These are phyloP conservation scores for Drosophila albomicans DNA, from an alignment of 1,140 invertebrate genomes.

Conservation along the genomic window DNA sequence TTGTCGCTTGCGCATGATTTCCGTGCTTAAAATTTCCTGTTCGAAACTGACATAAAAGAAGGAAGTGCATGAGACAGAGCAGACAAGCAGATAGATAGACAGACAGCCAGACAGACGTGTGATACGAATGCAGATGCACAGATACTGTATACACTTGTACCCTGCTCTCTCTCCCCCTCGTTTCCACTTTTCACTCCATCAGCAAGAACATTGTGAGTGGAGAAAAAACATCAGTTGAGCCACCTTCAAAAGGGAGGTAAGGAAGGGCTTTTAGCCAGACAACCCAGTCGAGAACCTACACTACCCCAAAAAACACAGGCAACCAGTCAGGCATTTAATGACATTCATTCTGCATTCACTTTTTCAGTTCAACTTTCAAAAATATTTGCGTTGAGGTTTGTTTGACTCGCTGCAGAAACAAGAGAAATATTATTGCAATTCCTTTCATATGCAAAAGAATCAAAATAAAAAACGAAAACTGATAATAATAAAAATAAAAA, in stretches of 20 bases:
- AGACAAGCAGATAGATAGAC: constrained; percentile 13
- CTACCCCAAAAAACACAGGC: neutral
- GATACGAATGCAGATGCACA: constrained; percentile 49
- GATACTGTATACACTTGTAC: constrained; percentile 8
- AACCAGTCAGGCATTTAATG: constrained; percentile 38
- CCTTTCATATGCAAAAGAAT: constrained; percentile 17
- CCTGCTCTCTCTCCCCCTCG: neutral
- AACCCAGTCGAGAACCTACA: constrained; percentile 5
- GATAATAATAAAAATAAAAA: neutral
- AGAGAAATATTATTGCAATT: constrained; percentile 44
- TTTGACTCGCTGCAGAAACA: constrained; percentile 27
- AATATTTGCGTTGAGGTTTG: constrained; percentile 31
- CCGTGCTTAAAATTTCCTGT: constrained; percentile 76
- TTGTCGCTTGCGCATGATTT: constrained; percentile 71
- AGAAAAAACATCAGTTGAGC: neutral
- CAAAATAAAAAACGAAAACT: neutral
- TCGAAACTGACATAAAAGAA: constrained; percentile 74
- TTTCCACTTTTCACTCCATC: neutral
- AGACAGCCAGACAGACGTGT: constrained; percentile 19
- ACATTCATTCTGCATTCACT: constrained; percentile 47
- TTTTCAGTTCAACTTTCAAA: constrained; percentile 31
- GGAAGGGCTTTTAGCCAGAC: constrained; percentile 23
- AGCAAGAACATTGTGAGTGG: constrained; percentile 12
- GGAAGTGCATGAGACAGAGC: constrained; percentile 40
- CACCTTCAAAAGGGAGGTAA: neutral